Base-by-base conservation (phyloP, 2,888 invertebrate genomes). In the Bombylius discolor region DNA sequence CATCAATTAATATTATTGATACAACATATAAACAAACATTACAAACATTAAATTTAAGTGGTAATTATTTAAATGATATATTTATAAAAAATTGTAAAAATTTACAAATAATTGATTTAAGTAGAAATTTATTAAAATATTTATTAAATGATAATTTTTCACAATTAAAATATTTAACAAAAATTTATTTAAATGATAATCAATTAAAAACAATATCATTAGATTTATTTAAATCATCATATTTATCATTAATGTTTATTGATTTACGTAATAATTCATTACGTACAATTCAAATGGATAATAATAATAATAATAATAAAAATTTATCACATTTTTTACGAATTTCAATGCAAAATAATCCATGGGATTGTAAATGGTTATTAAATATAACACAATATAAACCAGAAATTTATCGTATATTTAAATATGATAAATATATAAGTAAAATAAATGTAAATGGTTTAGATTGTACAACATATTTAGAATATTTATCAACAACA, bases 361-460 rank as follows among this genome's bases (percentile, higher is more conserved):
- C 69, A 1, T 72, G 71, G 72, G 68, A 68, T 51, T 72, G 72
- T 42, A 63, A 67, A 57, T 72, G 72, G 72, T 49, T 72, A 48
- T 62, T 69, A 13, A 65, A 68, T 23, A 67, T 71, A 39, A 67
- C 68, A 1, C 67, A 68, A 39, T 57, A 61, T 3, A 63, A 68
- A 39, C 72, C 72, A 6, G 68, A 71, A 47, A 63, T 68, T 36
- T 72, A 70, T 57, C 67, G 67, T 0, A 61, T 70, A 0, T 67
- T 72, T 49, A 66, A 66, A 39, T 72, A 72, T 53, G 66, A 70
- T 47, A 72, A 72, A 44, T 72, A 66, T 47, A 70, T 72, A 51
- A 69, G 70, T 6, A 68, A 68, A 57, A 70, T 72, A 42, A 72
- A 72, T 63, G 72, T 72, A 0, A 72, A 72, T 56, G 72, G 72